A percentile compares a stretch with the other conserved stretches of the same genome.
Conservation (phyloP, 1,140 invertebrate species). For the Pseudomyrmex dendroicus region DNA sequence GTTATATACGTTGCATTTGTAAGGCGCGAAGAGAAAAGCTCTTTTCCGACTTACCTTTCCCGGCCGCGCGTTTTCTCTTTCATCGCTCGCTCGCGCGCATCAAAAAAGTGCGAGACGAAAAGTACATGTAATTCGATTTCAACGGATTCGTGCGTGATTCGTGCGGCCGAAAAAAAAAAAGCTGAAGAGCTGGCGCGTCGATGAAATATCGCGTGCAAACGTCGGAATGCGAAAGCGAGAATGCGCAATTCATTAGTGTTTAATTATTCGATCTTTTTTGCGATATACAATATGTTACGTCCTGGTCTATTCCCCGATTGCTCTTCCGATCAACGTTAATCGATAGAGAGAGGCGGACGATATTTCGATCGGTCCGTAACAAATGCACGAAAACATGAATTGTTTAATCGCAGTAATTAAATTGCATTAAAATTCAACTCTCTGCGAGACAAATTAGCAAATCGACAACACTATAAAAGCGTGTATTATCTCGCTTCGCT, state of each 20-base stretch:
- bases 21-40: not conserved
- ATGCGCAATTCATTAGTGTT: not conserved
- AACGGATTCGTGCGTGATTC: not conserved
- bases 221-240: not conserved
- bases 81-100: constrained; percentile 1
- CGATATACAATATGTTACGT: not conserved
- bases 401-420: too few relatives aligned
- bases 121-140: constrained; percentile 38
- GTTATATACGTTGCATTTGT: constrained; percentile 14
- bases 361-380: too few relatives aligned
- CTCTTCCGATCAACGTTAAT: not conserved
- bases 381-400: too few relatives aligned
- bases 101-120: constrained; percentile 12
- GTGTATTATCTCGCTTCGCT: not conserved
- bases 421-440: too few relatives aligned
- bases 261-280: not conserved
- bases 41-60: not conserved
- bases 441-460: too few relatives aligned
- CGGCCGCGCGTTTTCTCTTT: constrained; percentile 19
- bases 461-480: too few relatives aligned
- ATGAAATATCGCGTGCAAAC: constrained; percentile 11
- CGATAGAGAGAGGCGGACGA: too few relatives aligned
- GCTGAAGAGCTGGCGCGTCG: not conserved
- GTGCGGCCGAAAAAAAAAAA: constrained; percentile 26
- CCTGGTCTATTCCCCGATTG: too few relatives aligned